These are phyloP conservation scores for Erinaceus europaeus DNA, from an alignment of 2,113 vertebrate genomes.

Conservation along the genomic window DNA sequence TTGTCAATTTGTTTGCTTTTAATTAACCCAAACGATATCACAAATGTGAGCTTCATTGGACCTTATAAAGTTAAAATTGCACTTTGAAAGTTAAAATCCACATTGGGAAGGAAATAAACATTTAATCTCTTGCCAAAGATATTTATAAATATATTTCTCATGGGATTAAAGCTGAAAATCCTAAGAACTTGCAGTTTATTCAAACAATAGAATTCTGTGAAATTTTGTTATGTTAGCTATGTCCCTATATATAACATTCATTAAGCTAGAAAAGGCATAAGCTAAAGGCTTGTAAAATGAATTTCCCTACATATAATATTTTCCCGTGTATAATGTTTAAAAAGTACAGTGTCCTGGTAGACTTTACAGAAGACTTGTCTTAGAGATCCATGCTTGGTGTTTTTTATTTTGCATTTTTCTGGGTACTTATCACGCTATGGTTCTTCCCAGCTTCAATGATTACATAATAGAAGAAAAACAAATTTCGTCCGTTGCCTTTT, in stretches of 20 bases:
- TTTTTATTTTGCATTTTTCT: conserved; percentile 63
- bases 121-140: conserved; percentile 5
- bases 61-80: conserved; percentile 21
- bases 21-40: conserved; percentile 64
- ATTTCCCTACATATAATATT: conserved; percentile 65
- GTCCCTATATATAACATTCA: conserved; percentile 54
- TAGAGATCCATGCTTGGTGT: conserved; percentile 43
- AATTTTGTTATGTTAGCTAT: conserved; percentile 24
- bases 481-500: not conserved
- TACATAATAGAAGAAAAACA: not conserved
- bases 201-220: conserved; percentile 19
- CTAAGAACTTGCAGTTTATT: conserved; percentile 53
- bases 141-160: conserved; percentile 61
- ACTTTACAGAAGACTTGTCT: conserved; percentile 57
- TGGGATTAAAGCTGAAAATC: conserved; percentile 61
- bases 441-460: conserved; percentile 43
- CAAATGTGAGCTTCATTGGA: conserved; percentile 1
- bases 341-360: conserved; percentile 51
- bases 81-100: conserved; percentile 51
- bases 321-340: conserved; percentile 60
- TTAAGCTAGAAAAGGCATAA: conserved; percentile 66
- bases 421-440: conserved; percentile 59
- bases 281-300: conserved; percentile 60
- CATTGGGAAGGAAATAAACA: conserved; percentile 50
- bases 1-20: conserved; percentile 76